Evolutionary conservation across 2,888 invertebrate genomes (phyloP).

Genomic region (Diaperis boleti): DNA sequence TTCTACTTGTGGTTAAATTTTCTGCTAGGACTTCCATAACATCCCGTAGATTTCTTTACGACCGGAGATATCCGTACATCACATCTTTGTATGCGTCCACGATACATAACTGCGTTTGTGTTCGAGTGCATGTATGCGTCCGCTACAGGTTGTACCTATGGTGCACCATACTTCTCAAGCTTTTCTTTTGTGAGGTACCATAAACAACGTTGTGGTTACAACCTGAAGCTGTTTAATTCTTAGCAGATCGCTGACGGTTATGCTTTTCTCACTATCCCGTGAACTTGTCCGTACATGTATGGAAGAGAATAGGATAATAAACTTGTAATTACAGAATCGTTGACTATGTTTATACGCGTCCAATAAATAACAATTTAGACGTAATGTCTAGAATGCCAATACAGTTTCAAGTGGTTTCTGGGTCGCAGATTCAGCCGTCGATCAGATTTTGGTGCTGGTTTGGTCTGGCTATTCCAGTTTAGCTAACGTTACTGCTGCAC

Average conservation of each 20-base stretch:
- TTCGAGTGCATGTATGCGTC: slow-evolving; percentile 23
- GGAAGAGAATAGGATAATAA: slow-evolving; percentile 32
- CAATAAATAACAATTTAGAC: slow-evolving; percentile 31
- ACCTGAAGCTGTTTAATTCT: slow-evolving; percentile 23
- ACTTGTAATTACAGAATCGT: slow-evolving; percentile 31
- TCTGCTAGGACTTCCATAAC: too few relatives aligned
- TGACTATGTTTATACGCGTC: slow-evolving; percentile 20
- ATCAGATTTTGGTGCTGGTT: too few relatives aligned
- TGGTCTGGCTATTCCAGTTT: too few relatives aligned
- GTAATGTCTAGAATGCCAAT: slow-evolving; percentile 14
- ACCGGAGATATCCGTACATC: slow-evolving; percentile 9
- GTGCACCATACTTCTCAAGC: slow-evolving; percentile 11
- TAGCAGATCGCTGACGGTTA: slow-evolving; percentile 24
- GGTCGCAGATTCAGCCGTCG: too few relatives aligned
- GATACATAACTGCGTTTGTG: slow-evolving; percentile 15
- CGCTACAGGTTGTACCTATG: slow-evolving; percentile 19
- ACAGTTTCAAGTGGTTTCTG: slow-evolving; percentile 16
- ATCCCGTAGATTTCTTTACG: too few relatives aligned
- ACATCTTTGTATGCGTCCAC: slow-evolving; percentile 17
- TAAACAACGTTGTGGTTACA: slow-evolving; percentile 18
- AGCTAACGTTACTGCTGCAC: too few relatives aligned
- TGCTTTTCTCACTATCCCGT: slow-evolving; percentile 29
- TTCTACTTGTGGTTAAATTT: too few relatives aligned
- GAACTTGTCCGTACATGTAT: slow-evolving; percentile 26
- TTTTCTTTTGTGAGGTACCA: slow-evolving; percentile 4